Conservation (phyloP, 2,888 invertebrate species). For the Lamellibrachia columna region DNA sequence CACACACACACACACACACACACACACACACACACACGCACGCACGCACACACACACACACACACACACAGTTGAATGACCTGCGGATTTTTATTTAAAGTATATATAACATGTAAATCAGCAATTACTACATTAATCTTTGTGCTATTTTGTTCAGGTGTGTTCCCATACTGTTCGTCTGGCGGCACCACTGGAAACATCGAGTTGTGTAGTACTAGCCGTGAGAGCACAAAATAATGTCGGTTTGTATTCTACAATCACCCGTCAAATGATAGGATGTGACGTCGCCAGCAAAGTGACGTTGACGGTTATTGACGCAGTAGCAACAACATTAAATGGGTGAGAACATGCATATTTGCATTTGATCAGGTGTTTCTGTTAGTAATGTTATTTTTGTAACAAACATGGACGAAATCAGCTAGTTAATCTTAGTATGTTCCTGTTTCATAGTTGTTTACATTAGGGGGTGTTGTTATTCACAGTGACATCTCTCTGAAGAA, state of each 20-base stretch:
- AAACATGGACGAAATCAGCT: not conserved
- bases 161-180: not conserved
- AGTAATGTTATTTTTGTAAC: not conserved
- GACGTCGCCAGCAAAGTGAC: not conserved
- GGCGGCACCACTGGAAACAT: not conserved
- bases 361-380: not conserved
- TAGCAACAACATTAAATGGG: not conserved
- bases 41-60: too few species aligned
- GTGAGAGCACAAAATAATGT: not conserved
- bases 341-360: not conserved
- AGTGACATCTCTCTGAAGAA: slow-evolving; percentile 18
- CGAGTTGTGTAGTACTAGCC: not conserved
- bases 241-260: not conserved
- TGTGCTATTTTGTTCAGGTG: not conserved
- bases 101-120: not conserved
- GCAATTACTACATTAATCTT: not conserved
- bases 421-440: too few species aligned
- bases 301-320: not conserved
- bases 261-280: not conserved
- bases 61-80: too few species aligned
- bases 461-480: not conserved
- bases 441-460: too few species aligned
- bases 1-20: too few species aligned
- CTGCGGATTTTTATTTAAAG: too few species aligned
- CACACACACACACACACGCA: too few species aligned